Conservation (phyloP, 2,113 vertebrate species). For the Bubo scandiacus region DNA sequence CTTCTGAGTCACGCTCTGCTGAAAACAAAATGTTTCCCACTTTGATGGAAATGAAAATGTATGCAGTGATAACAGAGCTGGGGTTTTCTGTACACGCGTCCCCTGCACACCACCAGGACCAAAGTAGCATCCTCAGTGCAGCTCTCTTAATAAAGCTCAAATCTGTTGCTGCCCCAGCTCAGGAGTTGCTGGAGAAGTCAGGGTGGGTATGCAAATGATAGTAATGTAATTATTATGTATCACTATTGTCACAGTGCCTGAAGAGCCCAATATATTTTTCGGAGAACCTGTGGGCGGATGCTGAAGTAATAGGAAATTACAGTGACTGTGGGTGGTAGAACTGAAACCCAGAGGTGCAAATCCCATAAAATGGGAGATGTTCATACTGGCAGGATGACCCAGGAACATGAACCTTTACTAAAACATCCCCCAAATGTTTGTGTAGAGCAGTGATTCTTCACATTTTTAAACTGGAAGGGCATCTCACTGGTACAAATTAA, state of each 20-base stretch:
- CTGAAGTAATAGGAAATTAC: slow-evolving; percentile 52
- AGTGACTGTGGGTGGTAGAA: slow-evolving; percentile 38
- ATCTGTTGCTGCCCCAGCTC: background rate
- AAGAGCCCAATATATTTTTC: slow-evolving; percentile 22
- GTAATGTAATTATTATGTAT: slow-evolving; percentile 11
- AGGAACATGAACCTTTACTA: background rate
- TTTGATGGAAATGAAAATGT: background rate
- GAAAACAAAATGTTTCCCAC: background rate
- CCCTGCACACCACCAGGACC: background rate
- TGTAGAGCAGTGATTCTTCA: background rate
- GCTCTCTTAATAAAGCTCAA: background rate
- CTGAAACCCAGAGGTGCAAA: slow-evolving; percentile 33
- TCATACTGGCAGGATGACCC: background rate
- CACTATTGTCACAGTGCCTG: background rate
- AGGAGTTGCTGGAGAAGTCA: background rate
- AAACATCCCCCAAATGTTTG: background rate
- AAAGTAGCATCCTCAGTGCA: background rate
- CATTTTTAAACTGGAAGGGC: background rate
- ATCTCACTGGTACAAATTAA: fast-evolving
- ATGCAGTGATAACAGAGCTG: background rate
- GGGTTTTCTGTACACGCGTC: background rate
- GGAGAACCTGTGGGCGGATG: background rate
- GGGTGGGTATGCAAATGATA: background rate
- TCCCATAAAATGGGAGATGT: background rate
- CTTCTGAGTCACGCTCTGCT: background rate